A percentile compares a stretch with the other conserved stretches of the same genome.
phyloP scores from a whole-genome alignment of 2,113 vertebrate genomes.

The Dendropsophus ebraccatus region DNA sequence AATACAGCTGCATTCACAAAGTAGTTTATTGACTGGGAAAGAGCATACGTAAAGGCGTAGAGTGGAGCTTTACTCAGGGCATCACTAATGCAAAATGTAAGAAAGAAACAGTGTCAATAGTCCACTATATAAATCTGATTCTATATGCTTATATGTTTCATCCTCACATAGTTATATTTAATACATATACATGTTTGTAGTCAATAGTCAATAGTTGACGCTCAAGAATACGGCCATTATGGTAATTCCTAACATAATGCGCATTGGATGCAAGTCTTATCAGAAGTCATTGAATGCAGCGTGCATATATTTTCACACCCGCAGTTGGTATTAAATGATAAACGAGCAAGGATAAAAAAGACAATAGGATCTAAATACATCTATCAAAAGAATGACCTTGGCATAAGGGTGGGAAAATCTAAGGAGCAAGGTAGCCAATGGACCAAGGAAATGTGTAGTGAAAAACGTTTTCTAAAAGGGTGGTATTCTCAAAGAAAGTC shows the following conservation, averaged over 20 bases:
- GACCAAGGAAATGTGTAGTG: background rate
- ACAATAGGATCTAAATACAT: background rate
- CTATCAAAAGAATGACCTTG: background rate
- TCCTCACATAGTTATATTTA: too few relatives aligned
- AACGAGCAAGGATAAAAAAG: background rate
- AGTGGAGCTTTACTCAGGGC: constrained; percentile 62
- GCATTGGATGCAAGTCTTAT: background rate
- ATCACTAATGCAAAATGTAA: constrained; percentile 47
- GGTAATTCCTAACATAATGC: background rate
- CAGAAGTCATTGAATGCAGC: background rate
- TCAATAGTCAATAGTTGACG: background rate
- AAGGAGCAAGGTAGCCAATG: background rate
- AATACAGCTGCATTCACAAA: constrained; percentile 67
- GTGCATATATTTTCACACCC: background rate
- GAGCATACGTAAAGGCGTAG: constrained; percentile 63
- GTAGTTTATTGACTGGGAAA: constrained; percentile 61
- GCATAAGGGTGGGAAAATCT: too few relatives aligned
- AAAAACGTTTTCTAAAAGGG: background rate
- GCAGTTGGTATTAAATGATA: background rate
- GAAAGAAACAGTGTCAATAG: background rate
- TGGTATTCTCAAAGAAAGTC: too few relatives aligned
- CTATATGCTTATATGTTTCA: background rate
- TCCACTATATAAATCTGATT: background rate
- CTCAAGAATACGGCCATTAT: background rate
- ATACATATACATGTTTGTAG: background rate